Evolutionary conservation across 2,888 invertebrate species (phyloP).

Genomic region (Drosophila mettleri): DNA sequence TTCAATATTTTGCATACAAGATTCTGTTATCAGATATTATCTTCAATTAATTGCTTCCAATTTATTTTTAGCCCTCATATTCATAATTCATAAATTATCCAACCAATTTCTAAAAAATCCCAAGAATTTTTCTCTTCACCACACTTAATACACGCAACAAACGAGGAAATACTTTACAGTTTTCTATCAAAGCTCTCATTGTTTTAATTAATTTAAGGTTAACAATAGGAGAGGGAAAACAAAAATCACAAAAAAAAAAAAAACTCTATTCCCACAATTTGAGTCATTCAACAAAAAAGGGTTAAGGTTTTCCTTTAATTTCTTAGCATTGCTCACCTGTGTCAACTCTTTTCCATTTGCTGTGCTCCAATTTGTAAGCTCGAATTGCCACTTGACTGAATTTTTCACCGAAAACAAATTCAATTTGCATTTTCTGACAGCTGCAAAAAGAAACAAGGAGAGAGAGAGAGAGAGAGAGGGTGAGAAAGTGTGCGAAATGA

Average conservation of each 20-base stretch:
- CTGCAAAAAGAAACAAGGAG: conserved; percentile 22
- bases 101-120: not conserved
- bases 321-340: conserved; percentile 51
- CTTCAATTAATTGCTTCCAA: no score
- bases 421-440: conserved; percentile 70
- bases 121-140: not conserved
- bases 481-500: conserved; percentile 22
- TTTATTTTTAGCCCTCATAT: not conserved
- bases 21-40: no score
- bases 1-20: no score
- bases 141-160: not conserved
- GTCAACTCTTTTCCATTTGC: conserved; percentile 41
- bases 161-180: not conserved
- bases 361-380: conserved; percentile 38
- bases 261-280: not conserved
- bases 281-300: conserved; percentile 23
- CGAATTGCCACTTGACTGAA: conserved; percentile 63
- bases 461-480: conserved; percentile 10
- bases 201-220: conserved; percentile 17
- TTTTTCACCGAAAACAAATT: conserved; percentile 59
- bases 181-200: not conserved
- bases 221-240: not conserved
- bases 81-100: not conserved
- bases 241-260: not conserved
- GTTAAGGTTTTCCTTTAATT: conserved; percentile 25